These are phyloP conservation scores for Microctonus aethiopoides DNA, from an alignment of 2,888 invertebrate species.

Conservation along the genomic window DNA sequence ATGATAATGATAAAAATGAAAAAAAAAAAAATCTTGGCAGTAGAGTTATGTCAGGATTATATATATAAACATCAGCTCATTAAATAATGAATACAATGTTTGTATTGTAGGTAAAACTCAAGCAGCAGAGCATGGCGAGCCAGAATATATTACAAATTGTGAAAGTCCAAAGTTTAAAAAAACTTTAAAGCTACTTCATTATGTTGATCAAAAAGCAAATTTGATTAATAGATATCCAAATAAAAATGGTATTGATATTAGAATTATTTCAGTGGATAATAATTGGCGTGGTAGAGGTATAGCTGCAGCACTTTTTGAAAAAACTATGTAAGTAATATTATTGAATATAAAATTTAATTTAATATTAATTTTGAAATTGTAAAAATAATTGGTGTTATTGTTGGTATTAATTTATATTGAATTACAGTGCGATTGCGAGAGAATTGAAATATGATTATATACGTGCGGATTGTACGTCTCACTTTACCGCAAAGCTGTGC, in stretches of 20 bases:
- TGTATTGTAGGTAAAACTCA: slow-evolving; percentile 62
- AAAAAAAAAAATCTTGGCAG: background rate
- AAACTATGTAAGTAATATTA: slow-evolving; percentile 74
- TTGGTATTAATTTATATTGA: too few relatives aligned
- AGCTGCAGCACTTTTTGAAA: slow-evolving; percentile 73
- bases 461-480: slow-evolving; percentile 80
- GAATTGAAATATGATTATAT: slow-evolving; percentile 72
- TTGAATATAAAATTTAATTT: too few relatives aligned
- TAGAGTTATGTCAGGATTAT: background rate
- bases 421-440: slow-evolving; percentile 72
- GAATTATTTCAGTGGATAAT: slow-evolving; percentile 76
- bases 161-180: slow-evolving; percentile 74
- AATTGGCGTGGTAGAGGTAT: slow-evolving; percentile 76
- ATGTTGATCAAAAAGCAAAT: slow-evolving; percentile 71
- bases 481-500: slow-evolving; percentile 80
- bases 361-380: too few relatives aligned
- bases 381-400: too few relatives aligned
- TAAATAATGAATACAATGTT: background rate
- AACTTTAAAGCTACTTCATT: slow-evolving; percentile 73
- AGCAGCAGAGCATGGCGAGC: slow-evolving; percentile 65
- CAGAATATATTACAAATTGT: slow-evolving; percentile 67
- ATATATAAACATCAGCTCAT: background rate
- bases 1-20: background rate
- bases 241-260: slow-evolving; percentile 72
- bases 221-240: slow-evolving; percentile 72